A percentile compares a stretch with the other conserved stretches of the same genome.
phyloP scores from a whole-genome alignment of 2,113 vertebrate species.

The Oxyura jamaicensis region DNA sequence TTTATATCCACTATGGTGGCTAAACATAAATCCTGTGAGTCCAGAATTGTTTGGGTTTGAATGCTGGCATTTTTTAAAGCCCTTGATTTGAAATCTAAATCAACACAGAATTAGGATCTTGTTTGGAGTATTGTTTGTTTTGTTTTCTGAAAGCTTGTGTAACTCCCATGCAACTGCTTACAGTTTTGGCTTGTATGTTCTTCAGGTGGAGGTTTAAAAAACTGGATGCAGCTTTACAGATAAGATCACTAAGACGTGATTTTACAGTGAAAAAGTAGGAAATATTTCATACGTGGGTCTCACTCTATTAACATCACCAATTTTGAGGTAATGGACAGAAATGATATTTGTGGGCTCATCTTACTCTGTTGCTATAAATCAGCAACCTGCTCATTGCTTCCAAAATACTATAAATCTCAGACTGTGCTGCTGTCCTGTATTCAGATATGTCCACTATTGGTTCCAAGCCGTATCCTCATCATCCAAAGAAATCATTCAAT shows the following conservation, averaged over 20 bases:
- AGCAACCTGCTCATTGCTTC: neutral
- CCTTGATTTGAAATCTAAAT: neutral
- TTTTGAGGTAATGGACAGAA: neutral
- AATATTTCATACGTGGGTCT: neutral
- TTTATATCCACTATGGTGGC: neutral
- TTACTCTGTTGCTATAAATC: neutral
- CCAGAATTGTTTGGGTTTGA: neutral
- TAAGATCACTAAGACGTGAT: neutral
- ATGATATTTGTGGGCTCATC: neutral
- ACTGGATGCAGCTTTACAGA: neutral
- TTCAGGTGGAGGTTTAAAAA: neutral
- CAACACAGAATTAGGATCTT: neutral
- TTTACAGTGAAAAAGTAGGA: neutral
- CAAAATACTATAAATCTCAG: conserved; percentile 4
- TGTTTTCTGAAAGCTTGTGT: neutral
- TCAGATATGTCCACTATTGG: neutral
- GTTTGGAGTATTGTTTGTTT: neutral
- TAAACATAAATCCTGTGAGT: neutral
- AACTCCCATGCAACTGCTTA: neutral
- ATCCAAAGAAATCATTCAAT: neutral
- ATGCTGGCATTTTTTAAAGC: neutral
- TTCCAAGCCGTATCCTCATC: neutral
- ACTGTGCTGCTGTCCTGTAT: neutral
- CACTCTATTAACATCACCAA: neutral
- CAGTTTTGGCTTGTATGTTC: neutral